Evolutionary conservation across 2,113 vertebrate genomes (phyloP).

Genomic region (Aptenodytes forsteri): DNA sequence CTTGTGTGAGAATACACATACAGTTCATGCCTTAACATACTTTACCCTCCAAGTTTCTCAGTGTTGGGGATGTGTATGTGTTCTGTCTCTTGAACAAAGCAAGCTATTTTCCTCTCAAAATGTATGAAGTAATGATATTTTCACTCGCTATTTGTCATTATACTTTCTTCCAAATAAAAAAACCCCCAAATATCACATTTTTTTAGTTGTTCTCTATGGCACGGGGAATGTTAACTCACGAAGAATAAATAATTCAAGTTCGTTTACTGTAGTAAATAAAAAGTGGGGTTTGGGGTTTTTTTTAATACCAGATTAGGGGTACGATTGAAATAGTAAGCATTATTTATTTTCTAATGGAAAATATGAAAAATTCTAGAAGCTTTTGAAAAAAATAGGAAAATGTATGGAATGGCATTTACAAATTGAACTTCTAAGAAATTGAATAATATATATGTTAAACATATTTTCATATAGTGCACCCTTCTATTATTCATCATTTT

Average conservation of each 20-base stretch:
- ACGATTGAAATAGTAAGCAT: not conserved
- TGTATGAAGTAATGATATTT: not conserved
- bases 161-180: not conserved
- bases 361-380: not conserved
- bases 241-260: not conserved
- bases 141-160: not conserved
- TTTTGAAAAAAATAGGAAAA: not conserved
- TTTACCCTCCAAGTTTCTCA: not conserved
- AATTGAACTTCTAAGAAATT: not conserved
- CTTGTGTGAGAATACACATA: not conserved
- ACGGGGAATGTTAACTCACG: rapidly evolving
- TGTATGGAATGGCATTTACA: not conserved
- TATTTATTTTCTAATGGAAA: not conserved
- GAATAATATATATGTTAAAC: not conserved
- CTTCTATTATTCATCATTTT: not conserved
- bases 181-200: not conserved
- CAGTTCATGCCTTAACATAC: not conserved
- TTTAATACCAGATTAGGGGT: not conserved
- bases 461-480: not conserved
- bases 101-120: not conserved
- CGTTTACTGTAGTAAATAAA: not conserved
- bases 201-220: not conserved
- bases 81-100: not conserved
- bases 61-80: not conserved
- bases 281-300: not conserved